Evolutionary conservation across 2,888 invertebrate species (phyloP).

Genomic region (Acleris emargana): DNA sequence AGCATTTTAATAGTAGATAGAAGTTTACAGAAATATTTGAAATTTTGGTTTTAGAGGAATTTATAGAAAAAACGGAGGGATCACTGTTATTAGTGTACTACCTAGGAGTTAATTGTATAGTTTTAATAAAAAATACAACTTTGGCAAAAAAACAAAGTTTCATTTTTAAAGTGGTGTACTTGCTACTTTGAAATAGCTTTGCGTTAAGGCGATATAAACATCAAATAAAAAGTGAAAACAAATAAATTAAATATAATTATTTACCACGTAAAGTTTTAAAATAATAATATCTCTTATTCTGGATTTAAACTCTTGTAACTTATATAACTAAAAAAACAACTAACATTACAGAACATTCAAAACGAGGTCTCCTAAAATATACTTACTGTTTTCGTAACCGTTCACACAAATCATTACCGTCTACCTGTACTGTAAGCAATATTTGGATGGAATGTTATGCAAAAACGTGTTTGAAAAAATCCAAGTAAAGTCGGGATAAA

Average conservation of each 20-base stretch:
- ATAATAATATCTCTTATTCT: conserved; percentile 79
- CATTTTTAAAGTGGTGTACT: conserved; percentile 23
- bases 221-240: conserved; percentile 55
- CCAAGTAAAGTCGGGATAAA: conserved; percentile 7
- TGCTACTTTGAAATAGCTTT: conserved; percentile 17
- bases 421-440: not conserved
- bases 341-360: conserved; percentile 57
- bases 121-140: conserved; percentile 49
- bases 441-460: conserved; percentile 3
- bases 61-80: conserved; percentile 23
- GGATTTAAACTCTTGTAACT: conserved; percentile 74
- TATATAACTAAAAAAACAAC: conserved; percentile 77
- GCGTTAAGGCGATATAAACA: conserved; percentile 23
- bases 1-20: conserved; percentile 57
- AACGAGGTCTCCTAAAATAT: conserved; percentile 52
- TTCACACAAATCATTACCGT: no score
- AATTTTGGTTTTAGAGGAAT: not conserved
- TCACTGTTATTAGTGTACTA: conserved; percentile 11
- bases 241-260: conserved; percentile 68
- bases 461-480: conserved; percentile 11
- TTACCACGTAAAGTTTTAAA: conserved; percentile 62
- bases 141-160: conserved; percentile 52
- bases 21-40: no score
- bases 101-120: conserved; percentile 32
- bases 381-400: conserved; percentile 26